A percentile compares a stretch with the other conserved stretches of the same genome.
Conservation (phyloP, 2,797 vertebrate species). For the Muraenolepis orangiensis region DNA sequence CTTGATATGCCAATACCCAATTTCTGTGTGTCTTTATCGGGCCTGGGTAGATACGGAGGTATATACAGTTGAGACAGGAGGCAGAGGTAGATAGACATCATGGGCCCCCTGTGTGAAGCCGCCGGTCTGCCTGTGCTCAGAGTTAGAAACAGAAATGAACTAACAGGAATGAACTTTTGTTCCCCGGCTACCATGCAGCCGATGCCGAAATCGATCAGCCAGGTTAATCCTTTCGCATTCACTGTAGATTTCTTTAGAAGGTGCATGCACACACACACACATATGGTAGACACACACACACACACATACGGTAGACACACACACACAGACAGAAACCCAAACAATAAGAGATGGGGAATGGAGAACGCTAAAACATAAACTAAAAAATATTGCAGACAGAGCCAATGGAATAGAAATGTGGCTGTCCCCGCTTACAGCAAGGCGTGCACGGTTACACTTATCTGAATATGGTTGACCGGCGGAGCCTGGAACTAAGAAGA, state of each 20-base stretch:
- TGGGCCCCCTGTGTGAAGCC: conserved; percentile 5
- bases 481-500: background rate
- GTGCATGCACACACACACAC: conserved; percentile 29
- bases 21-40: conserved; percentile 42
- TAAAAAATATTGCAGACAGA: background rate
- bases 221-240: conserved; percentile 43
- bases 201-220: conserved; percentile 9
- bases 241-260: conserved; percentile 15
- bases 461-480: background rate
- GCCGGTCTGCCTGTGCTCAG: background rate
- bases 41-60: conserved; percentile 18
- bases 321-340: conserved; percentile 11
- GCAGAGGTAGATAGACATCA: conserved; percentile 33
- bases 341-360: background rate
- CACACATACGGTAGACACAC: conserved; percentile 3
- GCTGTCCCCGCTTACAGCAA: background rate
- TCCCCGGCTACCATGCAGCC: background rate
- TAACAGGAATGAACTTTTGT: conserved; percentile 4
- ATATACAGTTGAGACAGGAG: conserved; percentile 27
- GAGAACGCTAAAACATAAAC: too few relatives aligned
- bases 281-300: conserved; percentile 20
- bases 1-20: conserved; percentile 43
- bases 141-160: background rate
- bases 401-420: background rate
- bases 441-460: background rate